Conservation (phyloP, 1,140 invertebrate genomes). For the Battus philenor region DNA sequence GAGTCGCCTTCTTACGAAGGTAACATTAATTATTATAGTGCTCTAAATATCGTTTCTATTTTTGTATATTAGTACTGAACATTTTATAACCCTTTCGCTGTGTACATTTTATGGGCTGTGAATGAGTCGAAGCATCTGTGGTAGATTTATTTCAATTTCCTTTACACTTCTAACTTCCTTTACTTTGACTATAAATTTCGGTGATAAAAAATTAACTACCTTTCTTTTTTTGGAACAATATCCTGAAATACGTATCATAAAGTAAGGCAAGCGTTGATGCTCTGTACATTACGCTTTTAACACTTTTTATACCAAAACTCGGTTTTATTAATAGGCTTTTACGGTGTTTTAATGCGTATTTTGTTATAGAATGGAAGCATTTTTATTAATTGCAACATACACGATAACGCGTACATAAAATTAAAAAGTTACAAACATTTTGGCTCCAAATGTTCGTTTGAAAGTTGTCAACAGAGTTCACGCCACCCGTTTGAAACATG, state of each 20-base stretch:
- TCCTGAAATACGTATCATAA: constrained; percentile 30
- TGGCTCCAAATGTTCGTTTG: constrained; percentile 36
- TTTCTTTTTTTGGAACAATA: constrained; percentile 43
- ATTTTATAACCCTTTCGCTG: constrained; percentile 56
- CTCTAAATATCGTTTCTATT: constrained; percentile 36
- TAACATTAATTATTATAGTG: constrained; percentile 20
- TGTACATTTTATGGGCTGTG: constrained; percentile 54
- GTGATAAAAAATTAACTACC: constrained; percentile 61
- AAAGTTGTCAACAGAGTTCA: constrained; percentile 45
- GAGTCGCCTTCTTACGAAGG: no score
- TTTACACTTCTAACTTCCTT: constrained; percentile 62
- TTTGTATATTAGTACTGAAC: constrained; percentile 34
- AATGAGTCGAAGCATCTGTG: constrained; percentile 64
- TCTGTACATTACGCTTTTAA: no score
- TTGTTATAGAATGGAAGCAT: no score
- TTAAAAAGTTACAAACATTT: constrained; percentile 33
- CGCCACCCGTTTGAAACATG: constrained; percentile 54
- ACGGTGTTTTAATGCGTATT: no score
- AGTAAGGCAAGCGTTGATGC: no score
- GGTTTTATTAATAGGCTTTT: no score
- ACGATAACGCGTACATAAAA: constrained; percentile 20
- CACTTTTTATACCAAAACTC: no score
- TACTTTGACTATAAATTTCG: constrained; percentile 51
- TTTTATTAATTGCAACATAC: constrained; percentile 12
- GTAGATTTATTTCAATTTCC: constrained; percentile 70